Evolutionary conservation across 2,113 vertebrate genomes (phyloP).

Genomic region (Gopherus evgoodei): DNA sequence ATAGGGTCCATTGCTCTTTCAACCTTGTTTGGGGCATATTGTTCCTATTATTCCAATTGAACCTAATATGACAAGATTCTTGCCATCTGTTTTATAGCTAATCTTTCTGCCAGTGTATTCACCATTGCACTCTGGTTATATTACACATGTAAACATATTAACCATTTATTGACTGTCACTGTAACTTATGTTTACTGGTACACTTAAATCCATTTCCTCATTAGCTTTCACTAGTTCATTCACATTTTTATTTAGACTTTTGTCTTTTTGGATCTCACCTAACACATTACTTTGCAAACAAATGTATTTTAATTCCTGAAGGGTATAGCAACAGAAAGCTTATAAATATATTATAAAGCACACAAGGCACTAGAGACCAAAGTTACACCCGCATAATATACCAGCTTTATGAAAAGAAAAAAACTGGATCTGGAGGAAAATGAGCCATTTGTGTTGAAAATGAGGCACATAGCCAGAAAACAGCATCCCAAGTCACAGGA

Average conservation of each 20-base stretch:
- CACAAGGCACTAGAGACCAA: not conserved
- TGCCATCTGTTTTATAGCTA: not conserved
- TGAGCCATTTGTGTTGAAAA: not conserved
- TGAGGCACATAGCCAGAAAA: not conserved
- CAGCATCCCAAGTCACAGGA: not conserved
- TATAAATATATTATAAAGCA: not conserved
- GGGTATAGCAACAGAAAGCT: not conserved
- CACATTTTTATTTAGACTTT: not conserved
- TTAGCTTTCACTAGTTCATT: not conserved
- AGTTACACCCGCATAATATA: not conserved
- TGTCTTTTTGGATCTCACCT: not conserved
- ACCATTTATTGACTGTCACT: not conserved
- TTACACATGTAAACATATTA: not conserved
- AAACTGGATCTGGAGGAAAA: not conserved
- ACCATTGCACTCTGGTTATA: not conserved
- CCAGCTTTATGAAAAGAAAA: not conserved
- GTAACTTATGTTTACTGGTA: not conserved
- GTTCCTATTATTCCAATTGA: conserved; percentile 19
- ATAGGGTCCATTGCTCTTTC: not conserved
- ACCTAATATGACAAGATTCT: rapidly evolving
- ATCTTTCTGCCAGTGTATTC: not conserved
- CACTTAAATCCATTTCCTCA: not conserved
- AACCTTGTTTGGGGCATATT: not conserved
- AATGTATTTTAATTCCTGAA: not conserved
- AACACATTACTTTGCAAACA: not conserved